These are phyloP conservation scores for Pantherophis guttatus DNA, from an alignment of 2,113 vertebrate genomes.

Conservation along the genomic window DNA sequence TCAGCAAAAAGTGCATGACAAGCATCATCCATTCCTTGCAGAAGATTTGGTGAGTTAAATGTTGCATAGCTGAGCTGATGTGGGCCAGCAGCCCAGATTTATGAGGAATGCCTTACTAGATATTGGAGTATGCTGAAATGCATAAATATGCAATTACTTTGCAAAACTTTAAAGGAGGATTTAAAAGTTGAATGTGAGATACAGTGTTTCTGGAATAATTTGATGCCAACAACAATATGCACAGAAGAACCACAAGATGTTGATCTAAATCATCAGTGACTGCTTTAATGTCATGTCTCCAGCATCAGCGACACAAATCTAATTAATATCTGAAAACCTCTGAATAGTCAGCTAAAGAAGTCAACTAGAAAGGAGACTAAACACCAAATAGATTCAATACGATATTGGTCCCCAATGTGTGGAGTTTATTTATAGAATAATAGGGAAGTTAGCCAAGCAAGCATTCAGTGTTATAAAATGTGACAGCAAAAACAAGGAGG, in stretches of 20 bases:
- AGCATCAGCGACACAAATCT: background rate
- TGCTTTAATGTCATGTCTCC: background rate
- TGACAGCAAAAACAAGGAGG: background rate
- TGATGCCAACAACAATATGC: background rate
- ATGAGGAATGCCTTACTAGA: background rate
- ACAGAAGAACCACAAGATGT: background rate
- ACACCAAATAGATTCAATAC: background rate
- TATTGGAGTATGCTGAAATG: background rate
- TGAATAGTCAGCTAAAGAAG: slow-evolving; percentile 20
- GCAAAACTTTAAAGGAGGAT: background rate
- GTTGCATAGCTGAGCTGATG: background rate
- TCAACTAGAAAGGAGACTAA: background rate
- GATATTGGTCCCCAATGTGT: background rate
- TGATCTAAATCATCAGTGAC: background rate
- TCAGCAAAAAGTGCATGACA: background rate
- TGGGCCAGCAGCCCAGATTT: background rate
- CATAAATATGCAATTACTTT: background rate
- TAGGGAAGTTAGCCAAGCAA: background rate
- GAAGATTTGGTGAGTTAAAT: background rate
- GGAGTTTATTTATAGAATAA: slow-evolving; percentile 2
- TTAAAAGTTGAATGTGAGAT: background rate
- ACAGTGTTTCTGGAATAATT: background rate
- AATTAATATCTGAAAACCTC: slow-evolving; percentile 17
- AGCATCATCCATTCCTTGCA: background rate
- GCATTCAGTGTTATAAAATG: background rate